Base-by-base conservation (phyloP, 2,113 vertebrate genomes). In the Podocnemis expansa region DNA sequence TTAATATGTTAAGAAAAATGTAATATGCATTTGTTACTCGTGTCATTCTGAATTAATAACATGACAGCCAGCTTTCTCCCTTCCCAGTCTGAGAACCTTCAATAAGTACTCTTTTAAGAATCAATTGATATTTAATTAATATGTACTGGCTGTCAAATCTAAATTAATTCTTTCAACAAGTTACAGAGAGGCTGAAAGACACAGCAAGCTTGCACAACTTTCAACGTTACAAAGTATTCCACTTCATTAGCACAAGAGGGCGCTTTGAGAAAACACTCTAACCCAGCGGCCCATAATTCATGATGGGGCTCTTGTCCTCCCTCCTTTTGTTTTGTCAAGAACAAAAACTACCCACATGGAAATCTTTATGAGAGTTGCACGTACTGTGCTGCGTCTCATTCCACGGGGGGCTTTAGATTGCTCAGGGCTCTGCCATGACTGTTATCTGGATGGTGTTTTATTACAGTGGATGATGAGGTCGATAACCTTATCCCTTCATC, bases 41-140 rank as follows among this genome's bases (percentile, higher is more conserved):
- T 96, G 94, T 96, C 97, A 95, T 95, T 97, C 89, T 86, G 96
- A 97, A 97, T 97, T 97, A 97, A 97, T 97, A 97, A 96, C 90
- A 92, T 78, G 96, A 95, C 96, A 97, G 90, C 73, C 86, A 94
- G 95, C 96, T 97, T 97, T 97, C 96, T 97, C 94, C 97, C 89
- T 96, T 96, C 94, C 95, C 90, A 96, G 94, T 92, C 94, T 89
- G 94, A 97, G 95, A 97, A 95, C 93, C 95, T 87, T 95, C 96
- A 93, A 97, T 97, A 97, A 97, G 95, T 93, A 95, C 93, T 95
- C 96, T 97, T 98, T 97, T 93, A 97, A 97, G 97, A 97, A 98
- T 96, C 96, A 97, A 97, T 97, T 96, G 97, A 95, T 97, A 97
- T 95, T 97, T 97, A 97, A 98, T 98, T 97, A 97, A 97, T 97